These are phyloP conservation scores for Botia almorhae DNA, from an alignment of 2,797 vertebrate species.

Conservation along the genomic window DNA sequence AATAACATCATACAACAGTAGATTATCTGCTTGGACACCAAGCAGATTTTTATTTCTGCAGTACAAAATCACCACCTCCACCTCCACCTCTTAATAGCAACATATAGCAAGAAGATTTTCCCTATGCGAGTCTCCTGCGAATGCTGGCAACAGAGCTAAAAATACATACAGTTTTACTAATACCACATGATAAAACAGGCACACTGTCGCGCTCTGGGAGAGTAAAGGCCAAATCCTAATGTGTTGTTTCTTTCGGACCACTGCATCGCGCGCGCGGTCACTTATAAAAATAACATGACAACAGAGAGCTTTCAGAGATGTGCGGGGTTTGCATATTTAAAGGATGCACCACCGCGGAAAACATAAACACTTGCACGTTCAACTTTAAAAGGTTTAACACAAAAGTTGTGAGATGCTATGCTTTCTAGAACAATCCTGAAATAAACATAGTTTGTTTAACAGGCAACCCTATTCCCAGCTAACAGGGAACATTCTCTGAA, in stretches of 20 bases:
- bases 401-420: slow-evolving; percentile 1
- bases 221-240: slow-evolving; percentile 42
- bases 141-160: slow-evolving; percentile 46
- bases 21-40: neutral
- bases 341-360: slow-evolving; percentile 21
- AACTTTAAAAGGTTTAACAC: slow-evolving; percentile 1
- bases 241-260: slow-evolving; percentile 35
- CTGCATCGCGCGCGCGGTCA: slow-evolving; percentile 37
- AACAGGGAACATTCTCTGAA: too few species aligned
- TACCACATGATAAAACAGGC: slow-evolving; percentile 32
- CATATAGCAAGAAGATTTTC: slow-evolving; percentile 14
- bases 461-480: neutral
- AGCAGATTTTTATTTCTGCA: slow-evolving; percentile 19
- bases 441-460: neutral
- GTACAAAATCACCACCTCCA: slow-evolving; percentile 5
- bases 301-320: slow-evolving; percentile 52
- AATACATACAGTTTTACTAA: slow-evolving; percentile 43
- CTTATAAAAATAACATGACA: slow-evolving; percentile 56
- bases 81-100: slow-evolving; percentile 24
- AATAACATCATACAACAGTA: neutral
- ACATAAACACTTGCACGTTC: slow-evolving; percentile 17
- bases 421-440: neutral
- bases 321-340: slow-evolving; percentile 51
- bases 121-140: neutral
- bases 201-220: slow-evolving; percentile 21